Conservation (phyloP, 2,888 invertebrate species). For the Drosophila meridionalis region DNA sequence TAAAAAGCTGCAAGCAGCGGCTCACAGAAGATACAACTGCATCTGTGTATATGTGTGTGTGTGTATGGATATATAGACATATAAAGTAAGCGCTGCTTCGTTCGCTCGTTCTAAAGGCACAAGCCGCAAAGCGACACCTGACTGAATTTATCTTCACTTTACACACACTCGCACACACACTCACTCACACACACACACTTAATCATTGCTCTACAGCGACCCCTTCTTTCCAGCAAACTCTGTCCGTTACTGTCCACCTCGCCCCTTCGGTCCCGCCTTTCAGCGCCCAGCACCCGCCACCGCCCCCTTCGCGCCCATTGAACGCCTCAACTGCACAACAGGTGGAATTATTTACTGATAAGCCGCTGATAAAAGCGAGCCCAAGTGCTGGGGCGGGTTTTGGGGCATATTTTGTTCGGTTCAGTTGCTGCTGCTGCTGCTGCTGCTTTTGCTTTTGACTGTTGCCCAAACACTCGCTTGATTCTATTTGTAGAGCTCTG, state of each 20-base stretch:
- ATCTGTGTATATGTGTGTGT: constrained; percentile 28
- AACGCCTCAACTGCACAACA: constrained; percentile 59
- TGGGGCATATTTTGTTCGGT: constrained; percentile 29
- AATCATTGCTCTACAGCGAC: constrained; percentile 31
- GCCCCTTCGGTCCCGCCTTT: not conserved
- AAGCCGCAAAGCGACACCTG: constrained; percentile 57
- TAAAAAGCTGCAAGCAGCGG: constrained; percentile 52
- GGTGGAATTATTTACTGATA: constrained; percentile 81
- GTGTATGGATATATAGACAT: not conserved
- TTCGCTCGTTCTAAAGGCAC: constrained; percentile 21
- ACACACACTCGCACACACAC: constrained; percentile 26
- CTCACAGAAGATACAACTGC: constrained; percentile 69
- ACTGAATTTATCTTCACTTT: constrained; percentile 61
- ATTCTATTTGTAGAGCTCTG: constrained; percentile 43
- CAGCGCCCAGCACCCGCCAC: not conserved
- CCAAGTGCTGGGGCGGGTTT: constrained; percentile 50
- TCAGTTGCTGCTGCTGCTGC: not conserved
- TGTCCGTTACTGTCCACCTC: not conserved
- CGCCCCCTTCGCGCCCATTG: not conserved
- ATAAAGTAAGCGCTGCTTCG: constrained; percentile 66
- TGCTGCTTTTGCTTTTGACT: constrained; percentile 20
- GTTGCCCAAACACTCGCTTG: constrained; percentile 52
- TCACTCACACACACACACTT: constrained; percentile 28
- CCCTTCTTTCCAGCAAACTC: constrained; percentile 17
- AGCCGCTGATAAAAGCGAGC: constrained; percentile 74